Evolutionary conservation across 2,888 invertebrate species (phyloP).

Genomic region (Leptothorax acervorum): DNA sequence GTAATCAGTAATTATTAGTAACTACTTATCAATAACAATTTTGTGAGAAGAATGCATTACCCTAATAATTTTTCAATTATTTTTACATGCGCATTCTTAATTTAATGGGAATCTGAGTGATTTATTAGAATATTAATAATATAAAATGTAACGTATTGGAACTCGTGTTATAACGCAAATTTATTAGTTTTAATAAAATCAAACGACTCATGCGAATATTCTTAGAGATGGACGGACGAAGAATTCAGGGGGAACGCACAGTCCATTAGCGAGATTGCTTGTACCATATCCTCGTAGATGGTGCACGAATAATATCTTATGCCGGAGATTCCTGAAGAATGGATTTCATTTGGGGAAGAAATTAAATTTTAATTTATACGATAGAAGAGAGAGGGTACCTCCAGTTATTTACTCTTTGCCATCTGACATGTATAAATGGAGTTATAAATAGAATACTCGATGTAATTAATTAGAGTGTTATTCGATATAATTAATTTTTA

Average conservation of each 20-base stretch:
- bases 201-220: slow-evolving; percentile 80
- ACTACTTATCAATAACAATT: neutral
- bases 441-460: too few relatives aligned
- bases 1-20: neutral
- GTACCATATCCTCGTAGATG: slow-evolving; percentile 72
- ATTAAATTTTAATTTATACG: slow-evolving; percentile 60
- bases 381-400: slow-evolving; percentile 19
- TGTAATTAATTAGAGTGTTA: slow-evolving; percentile 14
- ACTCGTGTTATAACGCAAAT: slow-evolving; percentile 54
- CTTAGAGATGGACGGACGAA: slow-evolving; percentile 73
- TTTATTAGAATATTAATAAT: slow-evolving; percentile 1
- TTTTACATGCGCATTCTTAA: neutral
- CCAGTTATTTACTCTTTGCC: slow-evolving; percentile 28
- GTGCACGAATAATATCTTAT: slow-evolving; percentile 66
- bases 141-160: slow-evolving; percentile 47
- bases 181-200: slow-evolving; percentile 84
- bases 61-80: neutral
- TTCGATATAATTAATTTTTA: neutral
- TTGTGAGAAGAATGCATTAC: neutral
- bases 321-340: slow-evolving; percentile 64
- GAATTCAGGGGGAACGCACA: slow-evolving; percentile 73
- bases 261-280: slow-evolving; percentile 84
- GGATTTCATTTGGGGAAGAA: slow-evolving; percentile 59
- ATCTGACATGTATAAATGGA: slow-evolving; percentile 6
- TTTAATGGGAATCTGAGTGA: neutral